phyloP scores from a whole-genome alignment of 2,888 invertebrate genomes.

The Callinectes sapidus region DNA sequence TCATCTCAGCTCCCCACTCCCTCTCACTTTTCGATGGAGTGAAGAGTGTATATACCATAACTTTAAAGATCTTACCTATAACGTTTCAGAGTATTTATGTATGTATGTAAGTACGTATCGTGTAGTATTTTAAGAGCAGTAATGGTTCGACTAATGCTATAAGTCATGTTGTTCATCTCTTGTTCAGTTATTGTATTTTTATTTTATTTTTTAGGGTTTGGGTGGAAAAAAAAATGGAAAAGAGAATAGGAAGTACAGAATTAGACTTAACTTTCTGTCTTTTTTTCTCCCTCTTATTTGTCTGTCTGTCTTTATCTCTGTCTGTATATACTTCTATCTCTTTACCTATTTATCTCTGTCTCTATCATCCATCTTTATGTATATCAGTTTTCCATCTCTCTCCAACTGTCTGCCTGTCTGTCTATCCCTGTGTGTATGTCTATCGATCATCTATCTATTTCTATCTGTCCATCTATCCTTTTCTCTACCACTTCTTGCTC shows the following conservation, averaged over 20 bases:
- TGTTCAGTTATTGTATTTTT: background rate
- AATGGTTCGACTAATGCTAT: background rate
- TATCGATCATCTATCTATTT: no score
- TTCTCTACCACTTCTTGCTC: no score
- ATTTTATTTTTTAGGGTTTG: no score
- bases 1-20: no score
- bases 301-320: background rate
- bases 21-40: no score
- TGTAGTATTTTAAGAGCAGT: background rate
- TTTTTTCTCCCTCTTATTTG: conserved; percentile 13
- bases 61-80: background rate
- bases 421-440: background rate
- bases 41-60: background rate
- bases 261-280: conserved; percentile 11
- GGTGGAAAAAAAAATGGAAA: background rate
- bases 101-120: background rate
- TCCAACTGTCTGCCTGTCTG: background rate
- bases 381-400: background rate
- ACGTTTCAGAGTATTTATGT: background rate
- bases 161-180: background rate
- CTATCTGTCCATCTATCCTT: no score
- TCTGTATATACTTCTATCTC: no score
- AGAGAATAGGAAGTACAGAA: background rate
- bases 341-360: background rate
- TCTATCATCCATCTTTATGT: background rate